These are phyloP conservation scores for Lithophane ornitopus DNA, from an alignment of 2,888 invertebrate species.

Conservation along the genomic window DNA sequence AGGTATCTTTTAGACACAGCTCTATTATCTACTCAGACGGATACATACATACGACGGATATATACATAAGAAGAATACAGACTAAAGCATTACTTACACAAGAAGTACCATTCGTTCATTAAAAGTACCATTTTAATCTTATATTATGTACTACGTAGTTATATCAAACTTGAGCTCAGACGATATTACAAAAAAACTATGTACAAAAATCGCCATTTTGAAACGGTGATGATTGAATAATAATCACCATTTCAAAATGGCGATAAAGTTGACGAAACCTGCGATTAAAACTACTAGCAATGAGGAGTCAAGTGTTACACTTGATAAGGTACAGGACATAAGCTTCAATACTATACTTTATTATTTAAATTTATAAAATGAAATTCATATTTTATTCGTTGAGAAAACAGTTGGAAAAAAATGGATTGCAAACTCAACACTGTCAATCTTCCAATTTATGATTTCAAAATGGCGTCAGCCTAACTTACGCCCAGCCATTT, in stretches of 20 bases:
- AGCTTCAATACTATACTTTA: slow-evolving; percentile 14
- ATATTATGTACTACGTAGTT: slow-evolving; percentile 57
- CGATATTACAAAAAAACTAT: slow-evolving; percentile 28
- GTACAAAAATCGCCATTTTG: slow-evolving; percentile 26
- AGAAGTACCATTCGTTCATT: slow-evolving; percentile 27
- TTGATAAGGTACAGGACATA: slow-evolving; percentile 26
- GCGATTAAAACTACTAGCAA: slow-evolving; percentile 33
- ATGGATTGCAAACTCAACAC: neutral
- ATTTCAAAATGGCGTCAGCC: neutral
- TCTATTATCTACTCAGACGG: slow-evolving; percentile 48
- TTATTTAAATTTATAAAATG: slow-evolving; percentile 3
- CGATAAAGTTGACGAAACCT: slow-evolving; percentile 20
- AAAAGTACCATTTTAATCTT: slow-evolving; percentile 24
- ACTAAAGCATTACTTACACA: slow-evolving; percentile 17
- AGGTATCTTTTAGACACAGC: slow-evolving; percentile 51
- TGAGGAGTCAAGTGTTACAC: slow-evolving; percentile 27
- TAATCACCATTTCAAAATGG: slow-evolving; percentile 18
- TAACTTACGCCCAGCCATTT: neutral
- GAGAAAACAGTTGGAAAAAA: neutral
- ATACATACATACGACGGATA: slow-evolving; percentile 27
- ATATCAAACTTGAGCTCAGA: slow-evolving; percentile 56
- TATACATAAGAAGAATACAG: slow-evolving; percentile 8
- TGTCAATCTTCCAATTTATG: neutral
- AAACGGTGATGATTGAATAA: neutral
- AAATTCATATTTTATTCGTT: neutral